Conservation (phyloP, 92 coral and sea anemone species). For the Virgularia gustaviana region DNA sequence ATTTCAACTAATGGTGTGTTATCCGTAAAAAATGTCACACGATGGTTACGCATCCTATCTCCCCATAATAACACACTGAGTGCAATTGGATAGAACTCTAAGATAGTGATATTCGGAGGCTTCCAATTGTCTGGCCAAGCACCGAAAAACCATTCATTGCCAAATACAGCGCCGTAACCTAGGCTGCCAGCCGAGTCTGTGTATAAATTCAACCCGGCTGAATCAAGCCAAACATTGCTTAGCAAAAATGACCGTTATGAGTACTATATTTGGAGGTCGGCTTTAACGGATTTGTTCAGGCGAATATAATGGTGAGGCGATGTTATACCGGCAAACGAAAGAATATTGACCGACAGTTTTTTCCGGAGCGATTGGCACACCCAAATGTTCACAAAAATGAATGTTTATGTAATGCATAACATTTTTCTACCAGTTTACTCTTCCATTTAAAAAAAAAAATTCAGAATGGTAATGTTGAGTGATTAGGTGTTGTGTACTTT, state of each 20-base stretch:
- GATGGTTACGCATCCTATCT: not conserved
- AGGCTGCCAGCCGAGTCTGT: not conserved
- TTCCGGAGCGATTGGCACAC: too few species aligned
- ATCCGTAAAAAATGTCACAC: conserved; percentile 38
- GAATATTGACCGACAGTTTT: too few species aligned
- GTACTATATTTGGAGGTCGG: not conserved
- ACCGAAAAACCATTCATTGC: not conserved
- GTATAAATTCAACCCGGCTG: not conserved
- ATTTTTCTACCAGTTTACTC: too few species aligned
- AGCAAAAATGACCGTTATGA: not conserved
- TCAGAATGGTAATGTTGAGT: too few species aligned
- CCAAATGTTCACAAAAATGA: too few species aligned
- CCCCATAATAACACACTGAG: conserved; percentile 6
- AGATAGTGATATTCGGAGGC: not conserved
- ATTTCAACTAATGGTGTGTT: conserved; percentile 30
- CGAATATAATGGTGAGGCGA: not conserved
- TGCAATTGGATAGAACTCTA: conserved; percentile 27
- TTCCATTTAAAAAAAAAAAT: too few species aligned
- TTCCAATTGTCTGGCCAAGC: conserved; percentile 11
- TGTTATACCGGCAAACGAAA: not conserved
- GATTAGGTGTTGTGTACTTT: too few species aligned
- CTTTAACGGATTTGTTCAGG: not conserved
- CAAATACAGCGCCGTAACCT: not conserved
- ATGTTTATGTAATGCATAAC: too few species aligned
- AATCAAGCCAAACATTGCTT: not conserved